phyloP scores from a whole-genome alignment of 1,140 invertebrate genomes.

The Leptinotarsa texana region DNA sequence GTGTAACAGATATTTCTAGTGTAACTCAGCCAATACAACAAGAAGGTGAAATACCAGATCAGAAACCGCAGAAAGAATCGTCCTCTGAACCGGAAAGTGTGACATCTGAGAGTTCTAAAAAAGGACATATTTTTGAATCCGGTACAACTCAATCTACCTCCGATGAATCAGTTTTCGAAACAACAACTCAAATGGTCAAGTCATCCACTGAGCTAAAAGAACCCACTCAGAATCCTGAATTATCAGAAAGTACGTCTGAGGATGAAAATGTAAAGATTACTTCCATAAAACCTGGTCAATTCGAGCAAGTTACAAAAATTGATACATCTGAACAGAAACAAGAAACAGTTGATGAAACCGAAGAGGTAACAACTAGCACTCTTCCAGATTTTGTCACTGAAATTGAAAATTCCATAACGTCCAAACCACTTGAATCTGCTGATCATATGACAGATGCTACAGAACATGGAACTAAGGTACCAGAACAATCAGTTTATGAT shows the following conservation, averaged over 20 bases:
- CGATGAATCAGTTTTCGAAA: neutral
- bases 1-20: neutral
- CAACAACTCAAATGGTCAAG: neutral
- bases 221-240: slow-evolving; percentile 24
- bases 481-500: slow-evolving; percentile 10
- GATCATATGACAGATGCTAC: neutral
- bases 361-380: slow-evolving; percentile 26
- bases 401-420: slow-evolving; percentile 22
- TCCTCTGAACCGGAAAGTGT: neutral
- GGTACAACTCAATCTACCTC: neutral
- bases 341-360: slow-evolving; percentile 22
- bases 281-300: neutral
- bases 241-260: neutral
- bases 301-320: slow-evolving; percentile 20
- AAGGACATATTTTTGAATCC: neutral
- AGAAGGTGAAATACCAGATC: neutral
- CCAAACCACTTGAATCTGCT: slow-evolving; percentile 6
- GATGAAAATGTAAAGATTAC: neutral
- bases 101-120: slow-evolving; percentile 5
- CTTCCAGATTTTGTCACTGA: slow-evolving; percentile 13
- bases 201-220: neutral
- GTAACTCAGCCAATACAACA: neutral
- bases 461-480: neutral
- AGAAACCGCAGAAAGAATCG: neutral
- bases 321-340: slow-evolving; percentile 26